Base-by-base conservation (phyloP, 2,888 invertebrate genomes). In the Entomobrya proxima region DNA sequence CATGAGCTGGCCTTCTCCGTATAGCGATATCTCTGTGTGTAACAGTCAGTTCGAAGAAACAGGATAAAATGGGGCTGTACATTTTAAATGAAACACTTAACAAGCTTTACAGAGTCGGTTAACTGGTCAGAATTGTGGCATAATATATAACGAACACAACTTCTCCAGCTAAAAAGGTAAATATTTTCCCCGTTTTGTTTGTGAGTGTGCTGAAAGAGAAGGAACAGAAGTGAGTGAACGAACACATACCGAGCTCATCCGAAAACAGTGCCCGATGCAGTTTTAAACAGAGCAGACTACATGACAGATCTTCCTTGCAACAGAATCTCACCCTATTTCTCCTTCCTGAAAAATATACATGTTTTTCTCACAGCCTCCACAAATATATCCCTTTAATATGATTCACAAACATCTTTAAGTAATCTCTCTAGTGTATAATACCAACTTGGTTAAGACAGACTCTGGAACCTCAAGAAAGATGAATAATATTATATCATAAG, bases 171-270 rank as follows among this genome's bases (percentile, higher is more conserved):
- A 11, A 27, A 18, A 52, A 27, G 55, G 55, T 27, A 9, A 55
- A 55, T 24, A 55, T 55, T 13, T 55, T 6, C 15, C 15, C 52
- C 18, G 4, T 2, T 55, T 1, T 61, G 27, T 61, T 9, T 61
- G 40, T 21, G 13, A 47, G 50, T 35, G 52, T 61, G 13, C 52
- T 52, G 35, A 74, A 74, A 74, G 74, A 74, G 69, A 24, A 67
- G n/a, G 47, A 44, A 24, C 40, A 24, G 44, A 13, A 72, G 47
- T 21, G 30, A 21, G 44, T 24, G n/a, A 13, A 74, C 30, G 47
- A 72, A 52, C 52, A 74, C 52, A 52, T 18, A 32, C 74, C 74
- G 74, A 74, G 50, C 21, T n/a, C 21, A 50, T 32, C 74, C 74
- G 74, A 74, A 50, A 69, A 15, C 44, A 44, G 27, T 37, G 27